Conservation (phyloP, 2,888 invertebrate species). For the Odontomyia ornata region DNA sequence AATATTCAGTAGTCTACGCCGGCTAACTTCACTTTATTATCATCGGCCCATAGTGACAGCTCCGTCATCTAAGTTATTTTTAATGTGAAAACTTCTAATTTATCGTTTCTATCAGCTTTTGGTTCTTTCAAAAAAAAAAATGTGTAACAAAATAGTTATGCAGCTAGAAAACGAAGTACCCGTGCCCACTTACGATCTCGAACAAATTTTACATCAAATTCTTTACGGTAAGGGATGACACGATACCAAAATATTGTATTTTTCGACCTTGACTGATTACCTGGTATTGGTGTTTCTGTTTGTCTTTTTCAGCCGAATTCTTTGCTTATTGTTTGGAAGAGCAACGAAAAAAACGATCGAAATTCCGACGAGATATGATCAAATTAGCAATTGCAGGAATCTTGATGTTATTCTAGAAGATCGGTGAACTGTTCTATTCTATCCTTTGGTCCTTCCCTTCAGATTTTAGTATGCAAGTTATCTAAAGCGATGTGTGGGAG, state of each 20-base stretch:
- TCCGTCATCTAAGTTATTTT: constrained; percentile 3
- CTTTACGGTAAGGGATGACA: constrained; percentile 11
- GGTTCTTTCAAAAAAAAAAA: neutral
- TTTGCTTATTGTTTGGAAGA: constrained; percentile 26
- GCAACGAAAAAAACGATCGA: constrained; percentile 31
- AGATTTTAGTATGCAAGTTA: neutral
- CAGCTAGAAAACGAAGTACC: constrained; percentile 11
- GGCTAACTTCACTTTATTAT: neutral
- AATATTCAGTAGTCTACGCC: too few species aligned
- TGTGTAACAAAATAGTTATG: constrained; percentile 22
- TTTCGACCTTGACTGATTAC: constrained; percentile 8
- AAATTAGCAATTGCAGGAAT: constrained; percentile 35
- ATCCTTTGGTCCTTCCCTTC: neutral
- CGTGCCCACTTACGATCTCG: constrained; percentile 15
- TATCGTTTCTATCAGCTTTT: neutral
- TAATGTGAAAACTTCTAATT: neutral
- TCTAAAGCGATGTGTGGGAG: neutral
- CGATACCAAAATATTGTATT: neutral
- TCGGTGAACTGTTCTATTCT: neutral
- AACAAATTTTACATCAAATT: constrained; percentile 37
- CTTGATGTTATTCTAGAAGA: constrained; percentile 22
- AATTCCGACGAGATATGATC: constrained; percentile 32
- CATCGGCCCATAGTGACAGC: neutral
- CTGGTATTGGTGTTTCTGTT: neutral
- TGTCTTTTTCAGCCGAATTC: constrained; percentile 20